These are phyloP conservation scores for Lepidothrix coronata DNA, from an alignment of 2,113 vertebrate species.

Conservation along the genomic window DNA sequence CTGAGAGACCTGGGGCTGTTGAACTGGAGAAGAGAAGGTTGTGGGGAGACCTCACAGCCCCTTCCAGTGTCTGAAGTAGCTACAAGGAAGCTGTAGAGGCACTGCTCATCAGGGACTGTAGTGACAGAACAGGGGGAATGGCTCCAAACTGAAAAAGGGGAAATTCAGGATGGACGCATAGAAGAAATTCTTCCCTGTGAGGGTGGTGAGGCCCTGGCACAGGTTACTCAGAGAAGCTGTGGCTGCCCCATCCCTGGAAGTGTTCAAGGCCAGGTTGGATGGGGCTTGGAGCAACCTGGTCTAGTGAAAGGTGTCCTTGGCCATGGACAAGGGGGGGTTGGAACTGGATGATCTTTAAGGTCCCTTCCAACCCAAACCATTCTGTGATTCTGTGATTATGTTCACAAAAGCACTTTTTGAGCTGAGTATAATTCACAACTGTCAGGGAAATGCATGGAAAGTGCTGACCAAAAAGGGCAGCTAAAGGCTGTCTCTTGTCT, in stretches of 20 bases:
- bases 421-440: accelerated
- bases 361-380: no score
- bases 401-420: not conserved
- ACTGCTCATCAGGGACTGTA: accelerated
- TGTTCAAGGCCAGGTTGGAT: accelerated
- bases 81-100: not conserved
- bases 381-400: not conserved
- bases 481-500: not conserved
- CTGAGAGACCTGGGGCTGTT: not conserved
- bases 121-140: not conserved
- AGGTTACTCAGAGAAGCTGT: not conserved
- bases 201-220: not conserved
- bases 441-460: not conserved
- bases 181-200: accelerated
- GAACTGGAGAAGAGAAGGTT: not conserved
- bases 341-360: not conserved
- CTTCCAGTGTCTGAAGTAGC: not conserved
- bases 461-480: not conserved
- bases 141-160: accelerated
- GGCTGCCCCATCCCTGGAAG: not conserved
- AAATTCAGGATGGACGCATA: accelerated
- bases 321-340: not conserved
- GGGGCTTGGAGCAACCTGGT: not conserved
- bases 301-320: accelerated
- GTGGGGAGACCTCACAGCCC: not conserved